Conservation (phyloP, 2,797 vertebrate species). For the Coluber constrictor region DNA sequence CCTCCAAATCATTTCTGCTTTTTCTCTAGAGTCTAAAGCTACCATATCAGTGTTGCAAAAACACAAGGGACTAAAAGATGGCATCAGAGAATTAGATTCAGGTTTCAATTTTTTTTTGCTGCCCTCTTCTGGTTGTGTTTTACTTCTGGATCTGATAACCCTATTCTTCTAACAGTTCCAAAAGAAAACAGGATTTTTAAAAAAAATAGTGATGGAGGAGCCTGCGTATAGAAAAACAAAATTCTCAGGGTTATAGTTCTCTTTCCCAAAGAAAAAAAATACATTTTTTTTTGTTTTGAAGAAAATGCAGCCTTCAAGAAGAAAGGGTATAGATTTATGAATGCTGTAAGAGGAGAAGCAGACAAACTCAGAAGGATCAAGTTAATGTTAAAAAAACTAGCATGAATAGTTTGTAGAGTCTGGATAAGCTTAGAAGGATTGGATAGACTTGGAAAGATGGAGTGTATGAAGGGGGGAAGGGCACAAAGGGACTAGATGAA, state of each 20-base stretch:
- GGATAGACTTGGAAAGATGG: background rate
- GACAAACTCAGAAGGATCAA: background rate
- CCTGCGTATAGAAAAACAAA: background rate
- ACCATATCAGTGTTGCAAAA: background rate
- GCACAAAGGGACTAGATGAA: background rate
- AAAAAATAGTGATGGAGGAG: background rate
- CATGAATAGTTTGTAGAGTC: background rate
- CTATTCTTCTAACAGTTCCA: background rate
- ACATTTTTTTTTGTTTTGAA: background rate
- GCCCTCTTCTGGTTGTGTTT: background rate
- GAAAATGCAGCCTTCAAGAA: background rate
- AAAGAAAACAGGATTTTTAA: background rate
- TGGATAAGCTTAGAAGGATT: background rate
- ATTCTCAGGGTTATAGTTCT: background rate
- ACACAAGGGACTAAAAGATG: background rate
- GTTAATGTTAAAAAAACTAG: background rate
- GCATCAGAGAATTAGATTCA: background rate
- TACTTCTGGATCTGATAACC: background rate
- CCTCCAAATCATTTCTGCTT: background rate
- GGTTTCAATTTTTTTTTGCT: background rate
- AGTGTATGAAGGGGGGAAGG: background rate
- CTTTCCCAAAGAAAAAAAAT: background rate
- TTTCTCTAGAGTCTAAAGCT: background rate
- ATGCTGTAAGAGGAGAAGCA: background rate
- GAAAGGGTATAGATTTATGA: background rate